Conservation (phyloP, 1,140 invertebrate genomes). For the Cydia amplana region DNA sequence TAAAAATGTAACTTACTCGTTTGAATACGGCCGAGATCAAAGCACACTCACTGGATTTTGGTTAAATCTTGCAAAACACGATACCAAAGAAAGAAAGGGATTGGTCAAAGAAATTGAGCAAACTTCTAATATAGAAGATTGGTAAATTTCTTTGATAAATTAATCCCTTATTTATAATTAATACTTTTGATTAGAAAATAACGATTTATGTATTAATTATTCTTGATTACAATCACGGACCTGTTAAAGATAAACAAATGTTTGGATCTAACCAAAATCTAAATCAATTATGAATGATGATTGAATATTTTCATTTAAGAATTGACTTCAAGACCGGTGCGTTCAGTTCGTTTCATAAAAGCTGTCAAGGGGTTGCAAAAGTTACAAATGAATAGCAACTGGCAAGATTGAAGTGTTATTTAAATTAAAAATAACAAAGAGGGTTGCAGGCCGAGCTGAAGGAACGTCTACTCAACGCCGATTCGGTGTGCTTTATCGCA, state of each 20-base stretch:
- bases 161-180: background rate
- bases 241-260: too few species aligned
- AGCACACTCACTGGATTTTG: constrained; percentile 1
- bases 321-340: too few species aligned
- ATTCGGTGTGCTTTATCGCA: constrained; percentile 15
- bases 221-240: too few species aligned
- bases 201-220: too few species aligned
- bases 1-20: constrained; percentile 1
- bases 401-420: background rate
- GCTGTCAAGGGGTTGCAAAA: background rate
- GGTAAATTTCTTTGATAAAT: background rate
- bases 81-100: too few species aligned
- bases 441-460: background rate
- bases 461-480: background rate
- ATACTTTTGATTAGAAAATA: background rate
- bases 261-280: too few species aligned
- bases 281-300: background rate
- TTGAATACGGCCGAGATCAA: constrained; percentile 17
- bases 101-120: too few species aligned
- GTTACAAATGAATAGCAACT: background rate
- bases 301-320: background rate
- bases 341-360: background rate
- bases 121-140: too few species aligned
- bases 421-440: constrained; percentile 20
- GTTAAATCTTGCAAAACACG: background rate